Evolutionary conservation across 2,797 vertebrate genomes (phyloP).

Genomic region (Helostoma temminkii): DNA sequence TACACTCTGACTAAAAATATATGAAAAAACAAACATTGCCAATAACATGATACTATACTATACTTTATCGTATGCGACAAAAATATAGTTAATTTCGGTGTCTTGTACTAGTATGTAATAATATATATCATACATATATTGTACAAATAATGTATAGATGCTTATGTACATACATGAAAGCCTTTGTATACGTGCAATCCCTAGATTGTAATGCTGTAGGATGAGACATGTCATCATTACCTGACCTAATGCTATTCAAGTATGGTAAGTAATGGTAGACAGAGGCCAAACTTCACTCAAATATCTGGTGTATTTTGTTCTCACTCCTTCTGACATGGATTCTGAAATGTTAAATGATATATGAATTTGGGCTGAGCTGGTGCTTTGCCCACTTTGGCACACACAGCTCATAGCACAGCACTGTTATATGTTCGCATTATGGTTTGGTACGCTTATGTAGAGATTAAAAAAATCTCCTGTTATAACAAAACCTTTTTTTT

Average conservation of each 20-base stretch:
- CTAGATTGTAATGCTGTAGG: neutral
- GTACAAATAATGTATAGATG: neutral
- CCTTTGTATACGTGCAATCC: neutral
- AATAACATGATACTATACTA: neutral
- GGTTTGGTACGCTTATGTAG: neutral
- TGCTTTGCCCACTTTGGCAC: neutral
- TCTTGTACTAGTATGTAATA: slow-evolving; percentile 14
- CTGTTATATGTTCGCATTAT: neutral
- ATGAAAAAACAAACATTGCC: neutral
- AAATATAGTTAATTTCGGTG: neutral
- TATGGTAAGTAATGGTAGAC: slow-evolving; percentile 22
- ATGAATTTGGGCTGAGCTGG: neutral
- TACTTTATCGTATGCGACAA: neutral
- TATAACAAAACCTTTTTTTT: neutral
- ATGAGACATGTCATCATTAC: slow-evolving; percentile 8
- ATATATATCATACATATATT: slow-evolving; percentile 26
- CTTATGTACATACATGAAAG: neutral
- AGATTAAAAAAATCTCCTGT: neutral
- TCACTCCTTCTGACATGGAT: neutral
- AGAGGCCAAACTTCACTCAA: neutral
- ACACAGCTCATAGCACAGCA: neutral
- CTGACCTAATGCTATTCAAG: slow-evolving; percentile 38
- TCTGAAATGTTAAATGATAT: neutral
- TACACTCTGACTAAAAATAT: neutral
- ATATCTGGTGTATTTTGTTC: neutral